Conservation (phyloP, 2,888 invertebrate species). For the Diabrotica balteata region DNA sequence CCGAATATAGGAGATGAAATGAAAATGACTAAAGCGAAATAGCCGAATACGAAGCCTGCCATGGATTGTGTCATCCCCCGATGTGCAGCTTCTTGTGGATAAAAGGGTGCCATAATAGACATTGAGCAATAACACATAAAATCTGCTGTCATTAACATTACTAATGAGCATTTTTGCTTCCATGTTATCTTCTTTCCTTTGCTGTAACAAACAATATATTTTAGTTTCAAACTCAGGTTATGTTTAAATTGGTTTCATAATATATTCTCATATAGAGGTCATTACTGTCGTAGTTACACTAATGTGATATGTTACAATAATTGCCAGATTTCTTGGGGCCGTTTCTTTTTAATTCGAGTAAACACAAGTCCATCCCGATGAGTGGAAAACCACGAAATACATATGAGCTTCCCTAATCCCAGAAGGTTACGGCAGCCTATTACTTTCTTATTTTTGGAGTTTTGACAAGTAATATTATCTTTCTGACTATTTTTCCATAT, state of each 20-base stretch:
- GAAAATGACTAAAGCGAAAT: slow-evolving; percentile 78
- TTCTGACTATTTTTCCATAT: no score
- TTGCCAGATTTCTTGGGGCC: no score
- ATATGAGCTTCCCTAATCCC: no score
- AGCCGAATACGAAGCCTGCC: slow-evolving; percentile 78
- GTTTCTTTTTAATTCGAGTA: no score
- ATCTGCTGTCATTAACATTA: slow-evolving; percentile 71
- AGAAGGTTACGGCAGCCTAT: no score
- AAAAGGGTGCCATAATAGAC: slow-evolving; percentile 82
- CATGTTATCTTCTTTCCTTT: slow-evolving; percentile 64
- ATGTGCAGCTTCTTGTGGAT: slow-evolving; percentile 73
- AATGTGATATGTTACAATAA: background rate
- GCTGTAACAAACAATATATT: slow-evolving; percentile 43
- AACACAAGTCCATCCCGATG: no score
- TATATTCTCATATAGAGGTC: background rate
- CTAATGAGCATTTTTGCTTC: slow-evolving; percentile 67
- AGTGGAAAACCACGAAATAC: no score
- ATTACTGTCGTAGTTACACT: background rate
- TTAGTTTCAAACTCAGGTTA: no score
- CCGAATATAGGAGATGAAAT: slow-evolving; percentile 77
- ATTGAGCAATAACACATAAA: slow-evolving; percentile 78
- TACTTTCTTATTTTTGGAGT: no score
- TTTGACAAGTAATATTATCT: no score
- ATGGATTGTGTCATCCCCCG: slow-evolving; percentile 76
- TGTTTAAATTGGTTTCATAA: no score